A percentile compares a stretch with the other conserved stretches of the same genome.
Evolutionary conservation across 2,888 invertebrate species (phyloP).

Genomic region (Hemistola chrysoprasaria): DNA sequence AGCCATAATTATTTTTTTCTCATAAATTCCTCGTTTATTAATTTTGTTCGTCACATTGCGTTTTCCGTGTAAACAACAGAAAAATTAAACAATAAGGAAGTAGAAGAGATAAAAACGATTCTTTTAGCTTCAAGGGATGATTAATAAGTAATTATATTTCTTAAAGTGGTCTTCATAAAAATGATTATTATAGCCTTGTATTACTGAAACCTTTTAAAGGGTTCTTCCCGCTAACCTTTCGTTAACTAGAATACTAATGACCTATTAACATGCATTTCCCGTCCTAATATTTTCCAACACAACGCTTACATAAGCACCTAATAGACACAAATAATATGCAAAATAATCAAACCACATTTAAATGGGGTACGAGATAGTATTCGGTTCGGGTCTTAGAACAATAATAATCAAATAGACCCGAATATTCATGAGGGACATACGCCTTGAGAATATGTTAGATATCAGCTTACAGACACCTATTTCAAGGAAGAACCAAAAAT

Average conservation of each 20-base stretch:
- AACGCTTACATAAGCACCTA: slow-evolving; percentile 16
- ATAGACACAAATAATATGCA: slow-evolving; percentile 20
- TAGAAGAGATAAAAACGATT: too few relatives aligned
- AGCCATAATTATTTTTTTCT: too few relatives aligned
- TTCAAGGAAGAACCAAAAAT: slow-evolving; percentile 13
- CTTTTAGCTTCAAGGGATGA: too few relatives aligned
- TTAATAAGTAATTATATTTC: too few relatives aligned
- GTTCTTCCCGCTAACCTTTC: not conserved
- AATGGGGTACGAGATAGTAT: slow-evolving; percentile 27
- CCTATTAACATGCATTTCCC: slow-evolving; percentile 1
- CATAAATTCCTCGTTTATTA: too few relatives aligned
- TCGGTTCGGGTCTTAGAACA: slow-evolving; percentile 28
- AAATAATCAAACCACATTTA: slow-evolving; percentile 27
- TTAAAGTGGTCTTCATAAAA: too few relatives aligned
- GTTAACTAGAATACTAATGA: not conserved
- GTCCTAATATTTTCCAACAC: slow-evolving; percentile 11
- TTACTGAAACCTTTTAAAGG: too few relatives aligned
- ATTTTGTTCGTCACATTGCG: too few relatives aligned
- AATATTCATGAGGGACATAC: slow-evolving; percentile 35
- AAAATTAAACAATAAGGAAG: too few relatives aligned
- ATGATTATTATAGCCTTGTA: too few relatives aligned
- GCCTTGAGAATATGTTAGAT: slow-evolving; percentile 24
- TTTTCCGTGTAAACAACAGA: too few relatives aligned
- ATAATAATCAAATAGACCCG: slow-evolving; percentile 29
- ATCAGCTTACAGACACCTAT: slow-evolving; percentile 20